Conservation (phyloP, 2,113 vertebrate species). For the Petaurus breviceps region DNA sequence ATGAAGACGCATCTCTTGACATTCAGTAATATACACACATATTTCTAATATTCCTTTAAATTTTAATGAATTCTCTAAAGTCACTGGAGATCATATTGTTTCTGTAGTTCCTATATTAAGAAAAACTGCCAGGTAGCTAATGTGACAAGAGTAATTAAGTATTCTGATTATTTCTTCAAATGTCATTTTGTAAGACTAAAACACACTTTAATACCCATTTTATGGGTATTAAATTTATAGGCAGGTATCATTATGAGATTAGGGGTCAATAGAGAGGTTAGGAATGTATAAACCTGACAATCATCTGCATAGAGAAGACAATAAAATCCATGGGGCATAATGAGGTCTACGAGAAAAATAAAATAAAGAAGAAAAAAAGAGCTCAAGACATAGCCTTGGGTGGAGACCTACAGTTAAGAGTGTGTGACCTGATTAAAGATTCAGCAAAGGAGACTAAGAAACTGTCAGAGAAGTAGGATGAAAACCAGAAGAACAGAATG, state of each 20-base stretch:
- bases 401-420: neutral
- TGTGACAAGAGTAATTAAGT: neutral
- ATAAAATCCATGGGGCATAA: neutral
- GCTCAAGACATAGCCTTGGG: neutral
- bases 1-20: neutral
- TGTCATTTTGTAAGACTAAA: neutral
- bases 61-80: neutral
- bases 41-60: neutral
- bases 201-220: neutral
- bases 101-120: neutral
- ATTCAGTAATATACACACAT: neutral
- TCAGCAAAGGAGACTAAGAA: neutral
- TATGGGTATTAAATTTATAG: neutral
- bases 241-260: neutral
- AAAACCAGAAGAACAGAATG: neutral
- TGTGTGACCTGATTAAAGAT: neutral
- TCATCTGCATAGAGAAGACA: neutral
- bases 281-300: neutral
- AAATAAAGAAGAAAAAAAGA: neutral
- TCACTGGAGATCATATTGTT: neutral
- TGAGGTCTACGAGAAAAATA: neutral
- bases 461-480: neutral
- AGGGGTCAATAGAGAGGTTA: neutral
- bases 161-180: neutral
- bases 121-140: neutral